phyloP scores from a whole-genome alignment of 2,113 vertebrate species.

The Aegotheles bennettii region DNA sequence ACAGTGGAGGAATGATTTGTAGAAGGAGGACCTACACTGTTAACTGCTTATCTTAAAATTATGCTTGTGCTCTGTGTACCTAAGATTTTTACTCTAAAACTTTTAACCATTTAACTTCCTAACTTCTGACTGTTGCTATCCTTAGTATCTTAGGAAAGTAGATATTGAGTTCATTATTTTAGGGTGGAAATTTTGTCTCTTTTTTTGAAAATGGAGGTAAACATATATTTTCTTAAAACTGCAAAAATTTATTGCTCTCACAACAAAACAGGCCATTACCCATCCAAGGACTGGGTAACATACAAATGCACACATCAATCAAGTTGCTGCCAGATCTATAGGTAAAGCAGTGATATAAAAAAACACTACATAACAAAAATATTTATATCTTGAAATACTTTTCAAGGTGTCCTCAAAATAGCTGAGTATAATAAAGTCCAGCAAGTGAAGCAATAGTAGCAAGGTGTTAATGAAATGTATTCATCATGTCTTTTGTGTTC shows the following conservation, averaged over 20 bases:
- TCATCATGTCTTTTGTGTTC: background rate
- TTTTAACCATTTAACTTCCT: background rate
- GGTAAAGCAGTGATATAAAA: background rate
- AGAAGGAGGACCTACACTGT: background rate
- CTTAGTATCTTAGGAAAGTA: background rate
- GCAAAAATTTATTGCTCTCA: background rate
- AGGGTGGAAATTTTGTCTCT: background rate
- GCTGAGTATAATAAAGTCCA: background rate
- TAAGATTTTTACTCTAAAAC: background rate
- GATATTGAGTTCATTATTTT: background rate
- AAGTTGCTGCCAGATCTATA: background rate
- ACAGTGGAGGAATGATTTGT: background rate
- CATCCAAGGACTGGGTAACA: background rate
- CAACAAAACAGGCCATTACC: background rate
- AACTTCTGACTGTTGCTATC: background rate
- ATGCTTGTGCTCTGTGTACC: fast-evolving
- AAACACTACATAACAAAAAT: background rate
- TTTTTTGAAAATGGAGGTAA: background rate
- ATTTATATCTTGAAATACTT: background rate
- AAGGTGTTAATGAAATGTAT: background rate
- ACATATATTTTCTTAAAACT: background rate
- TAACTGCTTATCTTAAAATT: background rate
- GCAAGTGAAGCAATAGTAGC: background rate
- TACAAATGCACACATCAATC: background rate
- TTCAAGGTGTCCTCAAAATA: background rate